Base-by-base conservation (phyloP, 1,140 invertebrate genomes). In the Ceratosolen fusciceps region DNA sequence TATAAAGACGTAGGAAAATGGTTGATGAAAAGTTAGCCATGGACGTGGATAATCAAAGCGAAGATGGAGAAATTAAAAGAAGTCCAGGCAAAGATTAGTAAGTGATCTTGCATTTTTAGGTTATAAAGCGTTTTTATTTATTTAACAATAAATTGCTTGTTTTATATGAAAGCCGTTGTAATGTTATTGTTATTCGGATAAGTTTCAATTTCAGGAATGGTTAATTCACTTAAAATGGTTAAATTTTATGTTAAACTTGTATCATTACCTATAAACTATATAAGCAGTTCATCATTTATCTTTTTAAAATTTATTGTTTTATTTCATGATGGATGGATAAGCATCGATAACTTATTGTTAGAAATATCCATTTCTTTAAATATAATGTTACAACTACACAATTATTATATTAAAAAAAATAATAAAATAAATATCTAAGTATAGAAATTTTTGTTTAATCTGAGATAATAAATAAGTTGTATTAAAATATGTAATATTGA, bases 1-100 rank as follows among this genome's bases (percentile, higher is more conserved):
- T 72, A 78, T n/a, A 62, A 72, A 72, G 4, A 49, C 49, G 37
- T 21, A 37, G 39, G 72, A 80, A 68, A 10, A 85, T 88, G 83
- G 80, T 74, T 7, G 81, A 81, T 67, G 80, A 82, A 58, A 84
- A 82, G 65, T 83, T 82, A 37, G 84, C 86, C 56, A 88, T 89
- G 86, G 89, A 89, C 72, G 75, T 87, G 52, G 93, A 94, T 85
- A 93, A 94, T 86, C 93, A 94, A 90, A 94, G 93, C 86, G 94
- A 94, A 86, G 94, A 95, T 88, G 94, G 93, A 81, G 93, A 94
- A 91, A 91, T 94, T 85, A 92, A 93, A 76, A 93, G 93, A 83
- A 95, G 93, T 87, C 93, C 93, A 81, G 84, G 83, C 8, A 91
- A 92, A 47, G 67, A 68, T 16, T 68, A 49, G 79, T 80, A 65